These are phyloP conservation scores for Stenolophus ochropezus DNA, from an alignment of 2,888 invertebrate genomes.

Conservation along the genomic window DNA sequence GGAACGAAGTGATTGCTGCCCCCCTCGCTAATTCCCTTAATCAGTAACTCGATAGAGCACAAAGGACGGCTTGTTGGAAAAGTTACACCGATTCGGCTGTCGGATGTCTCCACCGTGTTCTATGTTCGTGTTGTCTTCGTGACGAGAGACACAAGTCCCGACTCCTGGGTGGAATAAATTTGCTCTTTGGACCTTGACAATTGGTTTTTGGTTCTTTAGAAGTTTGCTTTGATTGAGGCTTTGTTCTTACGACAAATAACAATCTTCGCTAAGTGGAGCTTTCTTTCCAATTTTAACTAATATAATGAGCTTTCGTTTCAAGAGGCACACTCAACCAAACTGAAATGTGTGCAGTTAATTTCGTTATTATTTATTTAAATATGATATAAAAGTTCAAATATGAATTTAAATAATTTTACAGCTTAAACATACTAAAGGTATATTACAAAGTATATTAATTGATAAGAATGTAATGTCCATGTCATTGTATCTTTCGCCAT, in stretches of 20 bases:
- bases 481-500: no score
- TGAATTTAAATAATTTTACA: no score
- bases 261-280: not conserved
- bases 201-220: conserved; percentile 39
- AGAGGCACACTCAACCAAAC: no score
- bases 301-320: not conserved
- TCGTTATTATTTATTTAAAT: no score
- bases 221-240: conserved; percentile 30
- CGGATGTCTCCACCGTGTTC: not conserved
- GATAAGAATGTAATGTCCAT: no score
- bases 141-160: conserved; percentile 5
- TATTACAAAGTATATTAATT: no score
- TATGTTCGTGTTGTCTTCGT: not conserved
- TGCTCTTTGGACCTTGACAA: conserved; percentile 32
- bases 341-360: no score
- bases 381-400: no score
- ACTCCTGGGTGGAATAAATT: conserved; percentile 34
- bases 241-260: not conserved
- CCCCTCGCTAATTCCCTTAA: not conserved
- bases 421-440: no score
- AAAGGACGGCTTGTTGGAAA: not conserved
- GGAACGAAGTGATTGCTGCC: no score
- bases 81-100: not conserved
- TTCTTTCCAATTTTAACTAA: not conserved
- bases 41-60: not conserved